These are phyloP conservation scores for Rachycentron canadum DNA, from an alignment of 2,797 vertebrate species.

Conservation along the genomic window DNA sequence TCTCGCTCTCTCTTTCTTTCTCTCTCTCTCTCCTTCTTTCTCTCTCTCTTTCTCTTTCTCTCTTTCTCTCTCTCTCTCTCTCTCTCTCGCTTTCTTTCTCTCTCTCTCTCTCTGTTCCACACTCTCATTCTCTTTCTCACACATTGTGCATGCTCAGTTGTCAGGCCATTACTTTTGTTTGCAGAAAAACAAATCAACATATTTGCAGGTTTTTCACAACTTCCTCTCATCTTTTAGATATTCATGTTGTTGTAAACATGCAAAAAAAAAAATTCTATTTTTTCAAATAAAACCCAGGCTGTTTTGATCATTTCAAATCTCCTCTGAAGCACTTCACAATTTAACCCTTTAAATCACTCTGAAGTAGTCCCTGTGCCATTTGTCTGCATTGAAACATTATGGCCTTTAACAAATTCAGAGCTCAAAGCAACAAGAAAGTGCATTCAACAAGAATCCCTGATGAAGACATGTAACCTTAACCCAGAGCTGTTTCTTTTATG, in stretches of 20 bases:
- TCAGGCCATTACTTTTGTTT: background rate
- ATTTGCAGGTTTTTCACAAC: background rate
- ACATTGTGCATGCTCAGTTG: background rate
- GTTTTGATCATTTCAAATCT: too few species aligned
- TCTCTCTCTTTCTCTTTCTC: slow-evolving; percentile 6
- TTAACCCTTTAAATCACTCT: too few species aligned
- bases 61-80: slow-evolving; percentile 5
- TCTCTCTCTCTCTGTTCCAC: background rate
- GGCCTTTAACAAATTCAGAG: too few species aligned
- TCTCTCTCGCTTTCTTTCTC: slow-evolving; percentile 5
- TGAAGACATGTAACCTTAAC: too few species aligned
- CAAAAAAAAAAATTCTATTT: background rate
- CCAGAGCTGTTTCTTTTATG: too few species aligned
- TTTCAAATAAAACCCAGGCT: too few species aligned
- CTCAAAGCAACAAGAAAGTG: too few species aligned
- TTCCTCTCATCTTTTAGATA: background rate
- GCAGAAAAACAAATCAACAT: background rate
- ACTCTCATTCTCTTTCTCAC: background rate
- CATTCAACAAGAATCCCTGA: too few species aligned
- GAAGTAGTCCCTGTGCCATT: too few species aligned
- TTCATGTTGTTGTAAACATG: background rate
- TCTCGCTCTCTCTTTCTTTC: background rate
- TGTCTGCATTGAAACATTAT: too few species aligned
- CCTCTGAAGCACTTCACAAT: too few species aligned
- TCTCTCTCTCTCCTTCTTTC: background rate